These are phyloP conservation scores for Botia almorhae DNA, from an alignment of 2,797 vertebrate species.

Conservation along the genomic window DNA sequence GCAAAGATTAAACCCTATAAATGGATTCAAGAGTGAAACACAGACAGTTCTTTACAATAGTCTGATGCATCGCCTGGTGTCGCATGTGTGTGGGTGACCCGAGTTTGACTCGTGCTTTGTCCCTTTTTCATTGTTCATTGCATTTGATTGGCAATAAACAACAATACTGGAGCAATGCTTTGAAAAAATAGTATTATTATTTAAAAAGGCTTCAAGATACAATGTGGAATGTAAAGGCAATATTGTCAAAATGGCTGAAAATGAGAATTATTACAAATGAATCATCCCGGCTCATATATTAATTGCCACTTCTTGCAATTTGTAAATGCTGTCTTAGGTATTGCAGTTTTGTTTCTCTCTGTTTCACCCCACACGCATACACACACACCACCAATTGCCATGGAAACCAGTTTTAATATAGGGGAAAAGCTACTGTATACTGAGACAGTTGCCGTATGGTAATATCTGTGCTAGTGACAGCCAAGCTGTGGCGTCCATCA, in stretches of 20 bases:
- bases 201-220: neutral
- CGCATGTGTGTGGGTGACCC: neutral
- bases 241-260: too few relatives aligned
- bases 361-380: constrained; percentile 40
- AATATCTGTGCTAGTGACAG: constrained; percentile 53
- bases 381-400: constrained; percentile 72
- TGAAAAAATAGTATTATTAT: neutral
- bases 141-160: neutral
- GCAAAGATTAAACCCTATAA: too few relatives aligned
- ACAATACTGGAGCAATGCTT: neutral
- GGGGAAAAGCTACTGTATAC: constrained; percentile 49
- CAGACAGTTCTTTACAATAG: neutral
- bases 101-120: neutral
- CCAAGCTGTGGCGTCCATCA: constrained; percentile 44
- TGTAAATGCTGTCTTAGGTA: constrained; percentile 24
- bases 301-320: constrained; percentile 51
- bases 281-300: constrained; percentile 66
- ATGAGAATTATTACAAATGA: neutral
- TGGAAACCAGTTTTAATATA: constrained; percentile 78
- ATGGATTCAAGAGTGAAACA: neutral
- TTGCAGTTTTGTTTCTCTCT: constrained; percentile 40
- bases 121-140: neutral
- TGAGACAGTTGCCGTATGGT: constrained; percentile 59
- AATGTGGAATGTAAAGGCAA: neutral
- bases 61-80: too few relatives aligned